These are phyloP conservation scores for Halcyon badia DNA, from an alignment of 2,797 vertebrate species.

Conservation along the genomic window DNA sequence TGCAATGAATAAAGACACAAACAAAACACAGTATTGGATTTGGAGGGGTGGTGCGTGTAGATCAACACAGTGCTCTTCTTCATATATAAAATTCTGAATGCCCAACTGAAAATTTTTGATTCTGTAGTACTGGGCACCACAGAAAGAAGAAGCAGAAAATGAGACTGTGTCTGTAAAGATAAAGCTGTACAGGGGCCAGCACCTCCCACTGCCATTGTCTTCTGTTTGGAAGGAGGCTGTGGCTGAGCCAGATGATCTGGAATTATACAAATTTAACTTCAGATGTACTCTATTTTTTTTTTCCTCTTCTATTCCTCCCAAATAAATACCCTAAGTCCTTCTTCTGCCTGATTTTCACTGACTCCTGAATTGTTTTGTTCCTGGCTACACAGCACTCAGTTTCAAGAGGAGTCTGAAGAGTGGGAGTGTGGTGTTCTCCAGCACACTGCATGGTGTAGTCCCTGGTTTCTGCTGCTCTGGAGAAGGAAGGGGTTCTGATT, in stretches of 20 bases:
- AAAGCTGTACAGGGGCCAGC: not conserved
- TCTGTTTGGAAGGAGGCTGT: not conserved
- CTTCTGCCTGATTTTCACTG: not conserved
- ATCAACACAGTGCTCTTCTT: not conserved
- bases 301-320: not conserved
- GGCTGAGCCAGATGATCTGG: not conserved
- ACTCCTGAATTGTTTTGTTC: not conserved
- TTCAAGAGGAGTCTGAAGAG: not conserved
- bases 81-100: not conserved
- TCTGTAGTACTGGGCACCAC: not conserved
- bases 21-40: not conserved
- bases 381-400: not conserved
- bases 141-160: not conserved
- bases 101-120: not conserved
- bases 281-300: not conserved
- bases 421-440: fast-evolving
- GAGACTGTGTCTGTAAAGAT: not conserved
- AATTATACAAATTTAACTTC: not conserved
- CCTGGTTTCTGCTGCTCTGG: not conserved
- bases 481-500: not conserved
- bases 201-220: not conserved
- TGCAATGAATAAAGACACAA: not conserved
- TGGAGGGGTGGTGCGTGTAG: not conserved
- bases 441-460: fast-evolving
- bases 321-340: not conserved